These are phyloP conservation scores for Cyclura pinguis DNA, from an alignment of 2,797 vertebrate species.

Conservation along the genomic window DNA sequence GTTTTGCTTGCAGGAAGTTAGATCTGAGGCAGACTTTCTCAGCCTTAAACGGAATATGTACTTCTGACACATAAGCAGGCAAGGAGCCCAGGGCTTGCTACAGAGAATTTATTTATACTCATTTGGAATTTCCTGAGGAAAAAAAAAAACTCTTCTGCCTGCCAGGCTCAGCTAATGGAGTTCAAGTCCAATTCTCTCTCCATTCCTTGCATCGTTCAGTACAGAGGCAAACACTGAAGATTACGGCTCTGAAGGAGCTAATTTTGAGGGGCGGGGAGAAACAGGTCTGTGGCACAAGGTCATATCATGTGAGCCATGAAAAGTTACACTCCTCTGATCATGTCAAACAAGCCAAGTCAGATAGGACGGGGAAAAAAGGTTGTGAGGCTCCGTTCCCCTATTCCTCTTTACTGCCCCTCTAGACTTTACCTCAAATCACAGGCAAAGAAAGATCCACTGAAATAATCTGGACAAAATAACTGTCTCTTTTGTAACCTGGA, in stretches of 20 bases:
- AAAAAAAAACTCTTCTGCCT: conserved; percentile 65
- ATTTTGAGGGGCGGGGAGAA: not conserved
- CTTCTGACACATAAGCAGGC: conserved; percentile 78
- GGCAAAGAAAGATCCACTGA: conserved; percentile 59
- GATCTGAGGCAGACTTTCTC: conserved; percentile 70
- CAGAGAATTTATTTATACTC: conserved; percentile 81
- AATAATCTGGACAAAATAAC: conserved; percentile 45
- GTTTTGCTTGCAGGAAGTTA: conserved; percentile 74
- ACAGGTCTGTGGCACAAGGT: conserved; percentile 23
- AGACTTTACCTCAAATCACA: not conserved
- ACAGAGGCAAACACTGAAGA: not conserved
- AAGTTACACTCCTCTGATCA: not conserved
- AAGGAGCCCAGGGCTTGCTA: conserved; percentile 75
- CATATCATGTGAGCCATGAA: not conserved
- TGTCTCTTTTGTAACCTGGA: conserved; percentile 50
- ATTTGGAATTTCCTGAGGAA: conserved; percentile 85
- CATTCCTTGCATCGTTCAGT: not conserved
- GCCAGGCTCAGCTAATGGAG: conserved; percentile 61
- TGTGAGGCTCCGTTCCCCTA: conserved; percentile 36
- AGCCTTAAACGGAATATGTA: conserved; percentile 71
- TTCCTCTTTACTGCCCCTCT: conserved; percentile 4
- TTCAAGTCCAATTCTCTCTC: conserved; percentile 49
- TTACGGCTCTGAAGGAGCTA: conserved; percentile 39
- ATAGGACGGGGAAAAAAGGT: conserved; percentile 20
- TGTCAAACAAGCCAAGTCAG: conserved; percentile 20